Conservation (phyloP, 2,888 invertebrate species). For the Microctonus aethiopoides region DNA sequence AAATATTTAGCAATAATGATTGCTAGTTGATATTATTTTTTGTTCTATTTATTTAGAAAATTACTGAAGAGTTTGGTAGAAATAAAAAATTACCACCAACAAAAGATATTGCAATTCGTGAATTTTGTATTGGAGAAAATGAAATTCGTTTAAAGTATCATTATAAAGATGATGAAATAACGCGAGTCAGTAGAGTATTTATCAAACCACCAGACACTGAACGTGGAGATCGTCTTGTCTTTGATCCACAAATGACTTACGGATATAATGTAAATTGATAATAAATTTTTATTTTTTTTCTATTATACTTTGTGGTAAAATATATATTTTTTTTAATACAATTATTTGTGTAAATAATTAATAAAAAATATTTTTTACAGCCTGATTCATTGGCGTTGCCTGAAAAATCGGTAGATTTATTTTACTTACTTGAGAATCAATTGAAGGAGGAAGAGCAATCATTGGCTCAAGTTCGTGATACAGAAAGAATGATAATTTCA, state of each 20-base stretch:
- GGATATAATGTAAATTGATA: slow-evolving; percentile 74
- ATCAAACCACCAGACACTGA: slow-evolving; percentile 78
- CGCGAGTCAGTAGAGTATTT: slow-evolving; percentile 75
- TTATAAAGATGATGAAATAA: slow-evolving; percentile 72
- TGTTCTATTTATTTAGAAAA: slow-evolving; percentile 64
- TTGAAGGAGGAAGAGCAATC: slow-evolving; percentile 73
- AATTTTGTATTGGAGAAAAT: slow-evolving; percentile 73
- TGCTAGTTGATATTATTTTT: slow-evolving; percentile 6
- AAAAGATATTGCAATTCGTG: slow-evolving; percentile 75
- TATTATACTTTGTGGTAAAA: no score
- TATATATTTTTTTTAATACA: no score
- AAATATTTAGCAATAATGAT: not conserved
- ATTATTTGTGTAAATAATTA: no score
- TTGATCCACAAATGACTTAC: slow-evolving; percentile 73
- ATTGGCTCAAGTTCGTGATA: slow-evolving; percentile 70
- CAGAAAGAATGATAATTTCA: slow-evolving; percentile 67
- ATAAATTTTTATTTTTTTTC: no score
- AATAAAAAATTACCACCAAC: slow-evolving; percentile 70
- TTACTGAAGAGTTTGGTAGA: slow-evolving; percentile 74
- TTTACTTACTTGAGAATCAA: slow-evolving; percentile 73
- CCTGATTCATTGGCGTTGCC: slow-evolving; percentile 73
- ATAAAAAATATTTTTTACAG: slow-evolving; percentile 67
- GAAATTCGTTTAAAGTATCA: slow-evolving; percentile 75
- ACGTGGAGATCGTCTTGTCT: slow-evolving; percentile 75
- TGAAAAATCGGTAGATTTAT: slow-evolving; percentile 75